Evolutionary conservation across 2,797 vertebrate species (phyloP), one percentile per base, ranked within the genome.

Genomic region (Gorsachius magnificus): DNA sequence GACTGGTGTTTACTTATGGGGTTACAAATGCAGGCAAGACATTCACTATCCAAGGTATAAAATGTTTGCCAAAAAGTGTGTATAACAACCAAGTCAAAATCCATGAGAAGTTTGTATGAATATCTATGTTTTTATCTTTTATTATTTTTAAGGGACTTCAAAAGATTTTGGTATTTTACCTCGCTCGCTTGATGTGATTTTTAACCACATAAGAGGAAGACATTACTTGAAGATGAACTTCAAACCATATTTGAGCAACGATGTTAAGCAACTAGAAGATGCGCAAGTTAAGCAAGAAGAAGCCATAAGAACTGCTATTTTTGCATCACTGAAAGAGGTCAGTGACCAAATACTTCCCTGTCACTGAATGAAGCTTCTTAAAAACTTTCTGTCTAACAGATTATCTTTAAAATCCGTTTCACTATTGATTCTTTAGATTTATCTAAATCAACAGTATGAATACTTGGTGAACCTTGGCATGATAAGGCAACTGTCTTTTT

Each of bases 21-120:
- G 98, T 99, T n/a, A 99, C 99, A 31, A 99, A 99, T 43, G 98
- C 99, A 83, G 99, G 99, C n/a, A 99, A 99, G 97, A 99, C 99
- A 1, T 98, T 98, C 96, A 99, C 99, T 10, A 98, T 99, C 81
- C 99, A 99, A 98, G 99, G 99, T 99, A 97, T 65, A 26, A 66
- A 53, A 66, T 38, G 13, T 50, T 71, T 92, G 16, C 24, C 25
- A 33, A 64, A 66, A 50, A 61, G 14, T 36, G 22, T 24, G 9
- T 43, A 2, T 35, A 22, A 51, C 58, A 70, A 51, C 3, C 1
- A 8, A 86, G 48, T 35, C 6, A 87, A 87, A 91, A 61, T 28
- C 45, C n/a, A 10, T 8, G 4, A 38, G 36, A 53, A 29, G 4
- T 11, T 60, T 83, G 9, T 31, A 6, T 51, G 13, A 63, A 33